Percentiles rank a stretch among this genome's conserved stretches.
phyloP scores from a whole-genome alignment of 2,888 invertebrate species.

The Brachyopa scutellaris region DNA sequence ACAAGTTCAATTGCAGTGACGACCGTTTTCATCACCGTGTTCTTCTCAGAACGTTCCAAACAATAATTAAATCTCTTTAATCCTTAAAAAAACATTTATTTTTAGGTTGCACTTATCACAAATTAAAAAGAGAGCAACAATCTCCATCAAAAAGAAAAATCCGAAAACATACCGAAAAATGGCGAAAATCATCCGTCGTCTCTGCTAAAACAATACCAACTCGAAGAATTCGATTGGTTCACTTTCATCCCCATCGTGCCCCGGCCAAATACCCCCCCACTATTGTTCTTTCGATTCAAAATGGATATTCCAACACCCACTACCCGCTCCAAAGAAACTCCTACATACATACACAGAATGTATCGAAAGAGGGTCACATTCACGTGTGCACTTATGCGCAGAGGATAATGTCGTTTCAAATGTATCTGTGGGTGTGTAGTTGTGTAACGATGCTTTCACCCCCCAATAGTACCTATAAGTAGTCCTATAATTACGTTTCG shows the following conservation, averaged over 20 bases:
- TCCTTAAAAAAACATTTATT: no score
- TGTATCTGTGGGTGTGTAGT: constrained; percentile 26
- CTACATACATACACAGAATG: constrained; percentile 40
- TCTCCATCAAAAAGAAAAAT: not conserved
- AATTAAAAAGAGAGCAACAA: not conserved
- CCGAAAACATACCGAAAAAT: constrained; percentile 25
- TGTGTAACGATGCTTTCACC: constrained; percentile 51
- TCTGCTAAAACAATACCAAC: constrained; percentile 51
- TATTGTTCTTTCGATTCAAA: constrained; percentile 42
- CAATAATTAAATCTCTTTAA: no score
- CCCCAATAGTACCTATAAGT: not conserved
- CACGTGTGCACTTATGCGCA: constrained; percentile 68
- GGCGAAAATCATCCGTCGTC: constrained; percentile 29
- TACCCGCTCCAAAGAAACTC: constrained; percentile 21
- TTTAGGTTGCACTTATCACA: no score
- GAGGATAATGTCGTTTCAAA: constrained; percentile 57
- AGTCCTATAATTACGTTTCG: constrained; percentile 14
- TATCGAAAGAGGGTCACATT: constrained; percentile 72
- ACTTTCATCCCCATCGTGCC: constrained; percentile 34
- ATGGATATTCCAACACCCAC: constrained; percentile 47
- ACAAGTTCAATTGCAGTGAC: no score
- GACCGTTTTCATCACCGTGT: no score
- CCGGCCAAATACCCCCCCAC: constrained; percentile 6
- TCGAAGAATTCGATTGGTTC: constrained; percentile 69
- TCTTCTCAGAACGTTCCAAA: no score